These are phyloP conservation scores for Ferdinandea cuprea DNA, from an alignment of 2,888 invertebrate species.

Conservation along the genomic window DNA sequence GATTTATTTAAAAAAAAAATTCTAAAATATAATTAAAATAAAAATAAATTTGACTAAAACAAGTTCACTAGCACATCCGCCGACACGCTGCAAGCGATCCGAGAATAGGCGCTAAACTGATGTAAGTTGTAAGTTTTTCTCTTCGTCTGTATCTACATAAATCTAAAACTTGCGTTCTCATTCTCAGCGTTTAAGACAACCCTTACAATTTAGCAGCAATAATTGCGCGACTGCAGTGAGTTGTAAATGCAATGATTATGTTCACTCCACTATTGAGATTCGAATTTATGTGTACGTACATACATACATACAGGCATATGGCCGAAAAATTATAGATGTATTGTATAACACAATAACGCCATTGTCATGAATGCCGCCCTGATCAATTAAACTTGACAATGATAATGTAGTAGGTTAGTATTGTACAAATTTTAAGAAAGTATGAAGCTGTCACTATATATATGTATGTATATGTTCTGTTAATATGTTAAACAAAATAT, in stretches of 20 bases:
- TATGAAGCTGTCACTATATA: too few relatives aligned
- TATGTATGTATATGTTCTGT: too few relatives aligned
- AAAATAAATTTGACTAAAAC: slow-evolving; percentile 12
- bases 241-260: too few relatives aligned
- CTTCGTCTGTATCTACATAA: background rate
- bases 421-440: too few relatives aligned
- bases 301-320: too few relatives aligned
- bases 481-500: too few relatives aligned
- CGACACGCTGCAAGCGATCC: slow-evolving; percentile 15
- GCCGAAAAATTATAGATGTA: too few relatives aligned
- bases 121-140: slow-evolving; percentile 30
- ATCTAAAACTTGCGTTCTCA: slow-evolving; percentile 21
- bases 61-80: slow-evolving; percentile 18
- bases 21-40: slow-evolving; percentile 9
- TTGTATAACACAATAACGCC: too few relatives aligned
- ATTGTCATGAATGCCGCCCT: too few relatives aligned
- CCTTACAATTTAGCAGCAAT: background rate
- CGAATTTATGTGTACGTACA: too few relatives aligned
- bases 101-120: slow-evolving; percentile 45
- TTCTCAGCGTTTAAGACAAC: background rate
- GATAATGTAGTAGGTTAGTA: too few relatives aligned
- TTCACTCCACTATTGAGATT: background rate
- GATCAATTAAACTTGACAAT: too few relatives aligned
- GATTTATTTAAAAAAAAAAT: slow-evolving; percentile 8
- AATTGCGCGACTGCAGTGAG: background rate